phyloP scores from a whole-genome alignment of 2,797 vertebrate species.

The Amazonetta brasiliensis region DNA sequence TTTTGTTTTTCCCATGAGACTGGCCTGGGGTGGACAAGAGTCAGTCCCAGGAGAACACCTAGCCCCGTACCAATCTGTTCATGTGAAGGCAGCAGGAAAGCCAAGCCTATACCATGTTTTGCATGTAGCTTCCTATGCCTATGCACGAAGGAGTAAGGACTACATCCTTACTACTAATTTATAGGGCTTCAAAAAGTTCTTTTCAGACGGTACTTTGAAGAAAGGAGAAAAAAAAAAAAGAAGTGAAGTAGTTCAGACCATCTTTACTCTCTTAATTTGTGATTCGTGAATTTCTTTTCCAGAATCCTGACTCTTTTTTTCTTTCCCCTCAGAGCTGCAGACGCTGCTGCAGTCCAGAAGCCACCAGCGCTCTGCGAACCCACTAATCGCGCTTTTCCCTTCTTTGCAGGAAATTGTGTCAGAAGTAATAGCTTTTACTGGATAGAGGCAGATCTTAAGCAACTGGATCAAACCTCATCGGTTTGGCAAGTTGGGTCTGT shows the following conservation, averaged over 20 bases:
- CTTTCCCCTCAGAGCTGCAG: neutral
- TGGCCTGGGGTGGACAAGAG: neutral
- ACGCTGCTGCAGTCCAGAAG: constrained; percentile 10
- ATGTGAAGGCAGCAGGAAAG: fast-evolving
- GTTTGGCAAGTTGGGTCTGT: constrained; percentile 50
- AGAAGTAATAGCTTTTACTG: constrained; percentile 64
- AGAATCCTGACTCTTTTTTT: neutral
- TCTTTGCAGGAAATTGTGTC: constrained; percentile 63
- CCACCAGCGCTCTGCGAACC: neutral
- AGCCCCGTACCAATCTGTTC: neutral
- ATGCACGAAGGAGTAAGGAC: neutral
- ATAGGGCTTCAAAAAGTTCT: neutral
- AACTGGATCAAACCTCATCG: constrained; percentile 57
- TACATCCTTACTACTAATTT: neutral
- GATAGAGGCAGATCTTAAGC: constrained; percentile 57
- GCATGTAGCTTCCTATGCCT: neutral
- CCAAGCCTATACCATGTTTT: fast-evolving
- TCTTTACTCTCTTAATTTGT: neutral
- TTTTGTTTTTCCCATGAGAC: neutral
- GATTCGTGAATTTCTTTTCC: neutral
- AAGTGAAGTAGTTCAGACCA: neutral
- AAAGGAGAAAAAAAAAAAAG: neutral
- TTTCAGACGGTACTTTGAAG: neutral
- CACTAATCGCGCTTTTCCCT: constrained; percentile 24
- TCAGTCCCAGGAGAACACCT: neutral